Evolutionary conservation across 2,888 invertebrate species (phyloP).

Genomic region (Arenicola marina): DNA sequence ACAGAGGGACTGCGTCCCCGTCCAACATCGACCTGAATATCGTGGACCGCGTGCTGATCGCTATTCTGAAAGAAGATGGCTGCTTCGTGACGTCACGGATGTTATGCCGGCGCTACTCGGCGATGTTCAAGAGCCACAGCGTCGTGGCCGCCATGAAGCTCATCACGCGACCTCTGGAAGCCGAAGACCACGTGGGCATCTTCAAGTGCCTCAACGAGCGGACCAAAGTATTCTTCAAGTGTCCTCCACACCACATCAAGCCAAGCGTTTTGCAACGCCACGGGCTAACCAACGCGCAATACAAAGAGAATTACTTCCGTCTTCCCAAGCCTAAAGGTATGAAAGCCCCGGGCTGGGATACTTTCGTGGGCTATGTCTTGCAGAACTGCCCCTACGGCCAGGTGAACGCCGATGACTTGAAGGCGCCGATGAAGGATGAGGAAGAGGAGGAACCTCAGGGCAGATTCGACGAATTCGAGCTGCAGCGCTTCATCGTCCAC

Average conservation of each 20-base stretch:
- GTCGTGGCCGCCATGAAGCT: slow-evolving; percentile 14
- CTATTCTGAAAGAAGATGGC: slow-evolving; percentile 9
- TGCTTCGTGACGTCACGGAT: slow-evolving; percentile 12
- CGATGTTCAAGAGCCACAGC: slow-evolving; percentile 9
- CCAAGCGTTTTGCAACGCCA: background rate
- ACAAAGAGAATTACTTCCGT: slow-evolving; percentile 1
- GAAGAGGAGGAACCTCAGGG: background rate
- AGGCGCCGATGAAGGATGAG: background rate
- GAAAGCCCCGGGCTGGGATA: background rate
- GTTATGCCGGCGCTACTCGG: slow-evolving; percentile 11
- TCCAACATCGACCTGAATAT: background rate
- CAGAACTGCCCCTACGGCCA: slow-evolving; percentile 6
- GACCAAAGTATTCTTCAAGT: slow-evolving; percentile 15
- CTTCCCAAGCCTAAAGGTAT: slow-evolving; percentile 3
- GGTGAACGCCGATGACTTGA: background rate
- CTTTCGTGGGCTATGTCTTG: slow-evolving; percentile 4
- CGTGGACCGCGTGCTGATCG: background rate
- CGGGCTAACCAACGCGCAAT: slow-evolving; percentile 1
- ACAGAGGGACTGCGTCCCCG: too few relatives aligned
- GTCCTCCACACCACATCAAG: slow-evolving; percentile 6
- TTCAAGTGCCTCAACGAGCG: slow-evolving; percentile 6
- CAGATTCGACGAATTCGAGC: slow-evolving; percentile 7
- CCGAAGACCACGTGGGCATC: slow-evolving; percentile 16
- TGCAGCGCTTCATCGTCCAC: slow-evolving; percentile 13
- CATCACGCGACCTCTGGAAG: slow-evolving; percentile 9